A percentile compares a stretch with the other conserved stretches of the same genome.
These are phyloP conservation scores for Hybognathus amarus DNA, from an alignment of 2,797 vertebrate genomes.

Conservation along the genomic window DNA sequence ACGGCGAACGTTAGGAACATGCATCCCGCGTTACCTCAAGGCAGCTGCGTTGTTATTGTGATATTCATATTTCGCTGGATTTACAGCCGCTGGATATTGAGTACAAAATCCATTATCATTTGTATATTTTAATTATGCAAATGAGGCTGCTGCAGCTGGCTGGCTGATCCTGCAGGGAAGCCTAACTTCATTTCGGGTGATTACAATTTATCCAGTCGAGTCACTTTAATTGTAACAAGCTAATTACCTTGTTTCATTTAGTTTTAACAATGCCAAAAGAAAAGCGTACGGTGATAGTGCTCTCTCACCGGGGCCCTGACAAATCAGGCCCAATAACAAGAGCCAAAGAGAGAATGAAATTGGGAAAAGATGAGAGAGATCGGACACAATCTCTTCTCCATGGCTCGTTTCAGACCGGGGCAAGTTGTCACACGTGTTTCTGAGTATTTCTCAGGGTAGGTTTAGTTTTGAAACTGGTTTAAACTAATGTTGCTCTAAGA, in stretches of 20 bases:
- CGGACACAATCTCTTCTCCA: background rate
- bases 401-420: background rate
- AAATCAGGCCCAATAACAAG: conserved; percentile 55
- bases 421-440: background rate
- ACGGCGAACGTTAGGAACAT: conserved; percentile 67
- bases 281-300: conserved; percentile 83
- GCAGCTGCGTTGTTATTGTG: conserved; percentile 94
- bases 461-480: too few species aligned
- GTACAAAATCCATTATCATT: conserved; percentile 99
- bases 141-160: conserved; percentile 99
- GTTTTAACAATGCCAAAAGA: conserved; percentile 98
- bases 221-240: conserved; percentile 99
- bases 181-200: conserved; percentile 98
- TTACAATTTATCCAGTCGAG: conserved; percentile 99
- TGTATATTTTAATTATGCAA: conserved; percentile 99
- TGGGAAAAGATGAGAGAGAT: conserved; percentile 26
- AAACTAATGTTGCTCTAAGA: background rate
- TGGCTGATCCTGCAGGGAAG: conserved; percentile 97
- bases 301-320: conserved; percentile 60
- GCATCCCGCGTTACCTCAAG: conserved; percentile 86
- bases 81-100: conserved; percentile 99
- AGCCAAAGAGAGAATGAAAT: conserved; percentile 35
- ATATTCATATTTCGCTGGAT: conserved; percentile 97
- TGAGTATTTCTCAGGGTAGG: background rate
- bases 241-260: conserved; percentile 99